Conservation (phyloP, 2,113 vertebrate species). For the Cheirogaleus medius region DNA sequence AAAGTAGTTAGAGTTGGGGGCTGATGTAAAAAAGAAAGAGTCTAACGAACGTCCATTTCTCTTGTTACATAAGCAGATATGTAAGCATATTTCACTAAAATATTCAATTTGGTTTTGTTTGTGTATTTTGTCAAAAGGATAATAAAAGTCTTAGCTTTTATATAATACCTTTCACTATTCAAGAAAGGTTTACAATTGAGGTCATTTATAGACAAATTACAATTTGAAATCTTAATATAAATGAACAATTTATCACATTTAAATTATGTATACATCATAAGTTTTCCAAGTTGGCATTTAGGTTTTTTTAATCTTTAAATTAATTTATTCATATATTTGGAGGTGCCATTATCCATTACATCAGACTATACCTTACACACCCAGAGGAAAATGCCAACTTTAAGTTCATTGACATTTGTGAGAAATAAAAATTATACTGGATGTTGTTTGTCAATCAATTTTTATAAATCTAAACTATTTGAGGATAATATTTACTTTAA, state of each 20-base stretch:
- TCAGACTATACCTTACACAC: not conserved
- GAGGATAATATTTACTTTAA: slow-evolving; percentile 83
- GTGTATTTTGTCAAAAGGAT: not conserved
- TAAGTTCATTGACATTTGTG: not conserved
- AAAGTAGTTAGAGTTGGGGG: not conserved
- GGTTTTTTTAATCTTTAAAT: not conserved
- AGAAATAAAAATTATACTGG: not conserved
- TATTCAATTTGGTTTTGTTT: not conserved
- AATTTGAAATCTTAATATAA: not conserved
- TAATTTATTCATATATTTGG: not conserved
- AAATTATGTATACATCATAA: not conserved
- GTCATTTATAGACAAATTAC: not conserved
- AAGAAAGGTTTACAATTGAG: not conserved
- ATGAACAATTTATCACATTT: not conserved
- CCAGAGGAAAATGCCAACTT: not conserved
- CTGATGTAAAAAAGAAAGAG: not conserved
- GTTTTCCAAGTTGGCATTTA: not conserved
- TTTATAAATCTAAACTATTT: slow-evolving; percentile 63
- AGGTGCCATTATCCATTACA: not conserved
- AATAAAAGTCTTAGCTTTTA: not conserved
- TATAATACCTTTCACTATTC: not conserved
- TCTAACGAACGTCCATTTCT: not conserved
- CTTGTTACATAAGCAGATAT: not conserved
- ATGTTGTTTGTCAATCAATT: slow-evolving; percentile 52
- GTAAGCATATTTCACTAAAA: not conserved